Base-by-base conservation (phyloP, 2,888 invertebrate genomes). In the Lamellibrachia columna region DNA sequence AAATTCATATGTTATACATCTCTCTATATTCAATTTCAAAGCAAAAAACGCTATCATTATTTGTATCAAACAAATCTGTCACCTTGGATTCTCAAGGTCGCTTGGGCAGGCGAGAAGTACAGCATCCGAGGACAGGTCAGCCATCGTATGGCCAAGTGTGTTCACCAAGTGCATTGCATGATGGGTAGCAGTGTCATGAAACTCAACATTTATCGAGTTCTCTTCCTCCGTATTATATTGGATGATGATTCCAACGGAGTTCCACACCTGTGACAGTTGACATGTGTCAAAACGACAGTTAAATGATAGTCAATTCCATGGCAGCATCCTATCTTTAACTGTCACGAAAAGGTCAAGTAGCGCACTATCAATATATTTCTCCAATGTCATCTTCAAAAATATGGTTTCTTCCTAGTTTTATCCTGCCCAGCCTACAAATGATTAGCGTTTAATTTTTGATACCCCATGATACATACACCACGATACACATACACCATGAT, bases 161-260 rank as follows among this genome's bases (percentile, higher is more conserved):
- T 99, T 99, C 95, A 98, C 98, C 94, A 99, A 97, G 96, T 98
- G 98, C 96, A 99, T 97, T 52, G 98, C 98, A 95, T 98, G 98
- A 96, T 99, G 99, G 15, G 98, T 97, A 92, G 98, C 97, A 0
- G 98, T 97, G 96, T 99, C 99, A 95, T 99, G 99, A 96, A 99
- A 99, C 96, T 99, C 99, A 0, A 99, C 98, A 96, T 99, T 99
- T 92, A 99, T 98, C 0, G 98, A 98, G 92, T 98, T 98, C 93
- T 98, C 98, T 0, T 97, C 98, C 94, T 98, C 98, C 1, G 97
- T 97, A 0, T 97, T 97, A 95, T 98, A 98, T 95, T 98, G 98
- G 9, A 98, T 97, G 0, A 99, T 98, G 94, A 99, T 98, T n/a
- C 99, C 99, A 7, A 98, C 97, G 92, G 98, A 98, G 96, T 99